Evolutionary conservation across 23 tunicate genomes (phyloP), one percentile per base, ranked within the genome.

Genomic region (Styela plicata): DNA sequence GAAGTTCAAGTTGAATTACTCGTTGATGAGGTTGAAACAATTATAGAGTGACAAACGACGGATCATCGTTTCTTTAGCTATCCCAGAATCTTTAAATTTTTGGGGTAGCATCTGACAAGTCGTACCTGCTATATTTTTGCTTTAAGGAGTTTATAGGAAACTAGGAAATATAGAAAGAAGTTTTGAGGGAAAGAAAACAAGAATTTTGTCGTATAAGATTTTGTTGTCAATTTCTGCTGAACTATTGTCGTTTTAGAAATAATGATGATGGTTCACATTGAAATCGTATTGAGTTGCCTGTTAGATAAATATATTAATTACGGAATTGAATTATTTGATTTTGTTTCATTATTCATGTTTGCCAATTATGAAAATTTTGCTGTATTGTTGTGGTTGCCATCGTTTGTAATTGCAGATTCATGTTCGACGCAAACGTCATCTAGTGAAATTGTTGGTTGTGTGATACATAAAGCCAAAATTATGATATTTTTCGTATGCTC

Each of bases 1-100:
- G 99, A 95, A 83, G 88, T 90, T 10, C 83, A 84, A 26, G 87
- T 96, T 71, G 99, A 96, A 87, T 57, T 87, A 33, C 86, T 96
- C 64, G 85, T 91, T 31, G 90, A 89, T 63, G 95, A 89, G 81
- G 99, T 84, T 82, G 96, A 90, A 74, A 82, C 86, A 36, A 70
- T 95, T 31, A 73, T 90, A 37, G 81, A 74, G 66, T 76, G 81
- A 76, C 31, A 25, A 29, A 25, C 17, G 22, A 19, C 16, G 19
- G 31, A 29, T 67, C 2, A 18, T 67, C 71, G 71, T 18, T 44
- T 44, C 7, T 44, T 13, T 31, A 5, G 66, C 69, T 28, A 31
- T 67, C 31, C 71, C 57, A 13, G 57, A 44, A 44, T 44, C 13
- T 13, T 44, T 7, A 44, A 44, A 13, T 5, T 44, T 44, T 44